Conservation (phyloP, 2,888 invertebrate genomes). For the Carabus problematicus region DNA sequence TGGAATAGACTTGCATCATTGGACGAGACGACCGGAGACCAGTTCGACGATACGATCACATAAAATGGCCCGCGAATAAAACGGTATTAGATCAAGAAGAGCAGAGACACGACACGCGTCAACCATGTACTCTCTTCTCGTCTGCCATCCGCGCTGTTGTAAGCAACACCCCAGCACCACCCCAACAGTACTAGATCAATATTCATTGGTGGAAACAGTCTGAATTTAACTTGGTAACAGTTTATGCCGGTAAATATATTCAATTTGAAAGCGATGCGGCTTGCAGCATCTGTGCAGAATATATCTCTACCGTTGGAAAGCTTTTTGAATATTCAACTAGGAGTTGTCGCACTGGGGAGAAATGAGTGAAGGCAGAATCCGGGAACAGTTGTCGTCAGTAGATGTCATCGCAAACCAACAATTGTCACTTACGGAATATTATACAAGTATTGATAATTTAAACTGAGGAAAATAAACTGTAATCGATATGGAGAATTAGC, state of each 20-base stretch:
- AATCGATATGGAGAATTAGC: no score
- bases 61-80: conserved; percentile 31
- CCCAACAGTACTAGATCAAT: conserved; percentile 22
- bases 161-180: conserved; percentile 11
- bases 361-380: no score
- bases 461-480: no score
- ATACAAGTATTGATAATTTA: no score
- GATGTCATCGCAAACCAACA: no score
- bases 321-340: conserved; percentile 34
- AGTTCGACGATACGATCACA: conserved; percentile 8
- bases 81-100: conserved; percentile 28
- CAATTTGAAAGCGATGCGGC: conserved; percentile 37
- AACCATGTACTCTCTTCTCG: no score
- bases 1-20: conserved; percentile 8
- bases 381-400: no score
- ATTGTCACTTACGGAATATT: no score
- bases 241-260: conserved; percentile 32
- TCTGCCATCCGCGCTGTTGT: no score
- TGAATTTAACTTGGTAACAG: conserved; percentile 36
- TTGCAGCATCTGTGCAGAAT: conserved; percentile 7
- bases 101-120: not conserved
- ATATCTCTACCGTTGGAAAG: conserved; percentile 9
- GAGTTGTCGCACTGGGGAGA: not conserved
- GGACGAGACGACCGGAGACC: conserved; percentile 3
- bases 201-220: conserved; percentile 33